Evolutionary conservation across 2,888 invertebrate genomes (phyloP), one percentile per base, ranked within the genome.

Genomic region (Drosophila paranaensis): DNA sequence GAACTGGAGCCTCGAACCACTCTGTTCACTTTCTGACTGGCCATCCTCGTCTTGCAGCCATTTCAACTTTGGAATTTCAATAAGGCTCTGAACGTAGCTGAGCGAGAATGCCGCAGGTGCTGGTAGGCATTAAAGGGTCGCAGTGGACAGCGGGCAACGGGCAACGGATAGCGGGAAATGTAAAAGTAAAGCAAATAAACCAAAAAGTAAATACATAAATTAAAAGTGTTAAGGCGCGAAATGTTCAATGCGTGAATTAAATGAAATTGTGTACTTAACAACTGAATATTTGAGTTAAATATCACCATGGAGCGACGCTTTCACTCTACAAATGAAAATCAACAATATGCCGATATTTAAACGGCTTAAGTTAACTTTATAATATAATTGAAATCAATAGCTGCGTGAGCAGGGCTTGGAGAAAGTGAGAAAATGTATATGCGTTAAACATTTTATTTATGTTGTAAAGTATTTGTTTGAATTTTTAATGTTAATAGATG

Each of bases 51-150:
- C 76, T 77, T 85, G 77, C 90, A 88, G 84, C 70, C 85, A 85
- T 84, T 85, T 88, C 88, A 84, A 89, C 89, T 84, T 85, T 82
- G 86, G 90, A 86, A 86, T 86, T 86, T 86, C 86, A 90, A 86
- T 90, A 86, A 82, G 90, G 75, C 63, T 56, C 51, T 53, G 61
- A 62, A 57, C 25, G 66, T 39, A 61, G 76, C 53, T 30, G 37
- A 37, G 45, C 39, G 56, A 45, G 71, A 78, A 72, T 78, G 81
- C 81, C 78, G 82, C 84, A 84, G 84, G 84, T 89, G 89, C 82
- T 39, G 43, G 33, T 70, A 71, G 88, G 74, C 89, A 58, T 64
- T 64, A 61, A 70, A 51, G 58, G 50, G 55, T 48, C 27, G 25
- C n/a, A 37, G 6, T 61, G 6, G 13, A 63, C 71, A 68, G 77